Evolutionary conservation across 92 coral and sea anemone species (phyloP).

Genomic region (Scolanthus callimorphus): DNA sequence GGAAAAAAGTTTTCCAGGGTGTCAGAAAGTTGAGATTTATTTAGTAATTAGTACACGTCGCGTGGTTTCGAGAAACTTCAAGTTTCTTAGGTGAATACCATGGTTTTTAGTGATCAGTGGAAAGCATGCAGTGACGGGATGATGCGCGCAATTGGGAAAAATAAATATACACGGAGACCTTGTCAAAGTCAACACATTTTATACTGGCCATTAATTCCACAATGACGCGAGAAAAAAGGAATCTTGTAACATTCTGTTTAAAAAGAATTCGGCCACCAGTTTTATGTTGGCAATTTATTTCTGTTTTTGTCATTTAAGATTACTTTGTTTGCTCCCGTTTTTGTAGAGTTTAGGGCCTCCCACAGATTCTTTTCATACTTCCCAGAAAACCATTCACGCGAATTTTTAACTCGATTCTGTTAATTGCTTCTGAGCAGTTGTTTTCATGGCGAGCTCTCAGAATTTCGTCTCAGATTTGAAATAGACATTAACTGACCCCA

Average conservation of each 20-base stretch:
- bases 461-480: no score
- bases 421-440: no score
- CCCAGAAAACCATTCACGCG: not conserved
- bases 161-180: not conserved
- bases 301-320: not conserved
- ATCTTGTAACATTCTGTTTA: conserved; percentile 11
- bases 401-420: not conserved
- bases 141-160: not conserved
- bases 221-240: not conserved
- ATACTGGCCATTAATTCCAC: not conserved
- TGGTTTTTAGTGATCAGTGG: conserved; percentile 38
- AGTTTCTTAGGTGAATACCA: conserved; percentile 74
- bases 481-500: no score
- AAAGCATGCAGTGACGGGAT: conserved; percentile 20
- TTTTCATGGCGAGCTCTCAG: no score
- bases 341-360: not conserved
- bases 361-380: not conserved
- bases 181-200: not conserved
- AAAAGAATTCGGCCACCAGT: conserved; percentile 35
- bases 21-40: not conserved
- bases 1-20: not conserved
- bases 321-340: no score
- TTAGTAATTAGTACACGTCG: conserved; percentile 14
- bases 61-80: conserved; percentile 27
- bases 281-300: not conserved